Conservation (phyloP, 2,797 vertebrate species). For the Harpagifer antarcticus region DNA sequence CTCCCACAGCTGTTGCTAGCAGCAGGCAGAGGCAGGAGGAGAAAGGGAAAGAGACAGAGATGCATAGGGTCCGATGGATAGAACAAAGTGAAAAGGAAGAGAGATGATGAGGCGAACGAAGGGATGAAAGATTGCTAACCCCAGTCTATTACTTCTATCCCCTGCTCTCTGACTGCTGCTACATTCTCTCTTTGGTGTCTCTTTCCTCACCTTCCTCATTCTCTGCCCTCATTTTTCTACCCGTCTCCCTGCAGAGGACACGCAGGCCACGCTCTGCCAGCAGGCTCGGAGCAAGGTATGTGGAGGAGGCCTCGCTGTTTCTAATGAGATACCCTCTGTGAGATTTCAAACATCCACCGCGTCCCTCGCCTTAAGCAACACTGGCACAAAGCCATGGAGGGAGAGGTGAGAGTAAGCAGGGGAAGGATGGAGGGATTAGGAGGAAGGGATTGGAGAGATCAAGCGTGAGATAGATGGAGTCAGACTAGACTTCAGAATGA, state of each 20-base stretch:
- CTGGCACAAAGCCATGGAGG: constrained; percentile 11
- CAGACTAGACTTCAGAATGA: neutral
- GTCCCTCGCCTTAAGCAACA: constrained; percentile 43
- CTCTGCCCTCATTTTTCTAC: constrained; percentile 33
- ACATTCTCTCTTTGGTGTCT: constrained; percentile 24
- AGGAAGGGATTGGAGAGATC: constrained; percentile 12
- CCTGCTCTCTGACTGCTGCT: constrained; percentile 36
- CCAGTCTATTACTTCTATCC: constrained; percentile 37
- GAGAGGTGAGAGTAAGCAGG: constrained; percentile 18
- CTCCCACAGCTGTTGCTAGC: constrained; percentile 53
- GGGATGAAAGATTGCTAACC: constrained; percentile 44
- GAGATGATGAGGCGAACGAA: constrained; percentile 34
- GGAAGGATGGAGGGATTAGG: constrained; percentile 30
- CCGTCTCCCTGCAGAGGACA: constrained; percentile 13
- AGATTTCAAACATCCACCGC: constrained; percentile 44
- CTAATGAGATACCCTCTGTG: constrained; percentile 57
- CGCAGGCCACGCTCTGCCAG: constrained; percentile 20
- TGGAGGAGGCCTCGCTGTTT: constrained; percentile 49
- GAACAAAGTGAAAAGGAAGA: constrained; percentile 8
- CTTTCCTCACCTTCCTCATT: constrained; percentile 24
- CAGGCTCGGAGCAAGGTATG: constrained; percentile 22
- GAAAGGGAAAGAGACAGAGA: constrained; percentile 9
- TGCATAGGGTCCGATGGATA: constrained; percentile 21
- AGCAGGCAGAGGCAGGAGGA: constrained; percentile 42
- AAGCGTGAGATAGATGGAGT: constrained; percentile 29